Percentiles rank a stretch among this genome's conserved stretches.
phyloP scores from a whole-genome alignment of 2,888 invertebrate genomes.

The Acronicta alni region DNA sequence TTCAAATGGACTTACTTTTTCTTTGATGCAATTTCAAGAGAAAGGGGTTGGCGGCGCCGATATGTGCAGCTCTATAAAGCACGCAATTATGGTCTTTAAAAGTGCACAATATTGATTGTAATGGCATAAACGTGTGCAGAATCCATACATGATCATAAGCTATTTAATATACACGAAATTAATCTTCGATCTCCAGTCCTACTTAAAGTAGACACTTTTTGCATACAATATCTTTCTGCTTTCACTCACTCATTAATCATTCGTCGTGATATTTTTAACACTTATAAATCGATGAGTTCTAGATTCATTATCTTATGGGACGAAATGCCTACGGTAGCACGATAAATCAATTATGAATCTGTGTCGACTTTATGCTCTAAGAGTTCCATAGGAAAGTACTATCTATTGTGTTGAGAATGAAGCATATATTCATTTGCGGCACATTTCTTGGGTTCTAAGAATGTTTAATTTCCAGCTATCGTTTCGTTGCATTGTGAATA shows the following conservation, averaged over 20 bases:
- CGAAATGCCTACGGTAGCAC: constrained; percentile 60
- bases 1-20: constrained; percentile 57
- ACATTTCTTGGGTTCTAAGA: constrained; percentile 54
- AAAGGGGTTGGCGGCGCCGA: constrained; percentile 52
- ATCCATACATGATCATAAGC: constrained; percentile 25
- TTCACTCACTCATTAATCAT: constrained; percentile 67
- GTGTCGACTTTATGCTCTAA: constrained; percentile 56
- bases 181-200: constrained; percentile 54
- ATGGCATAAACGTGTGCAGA: constrained; percentile 4
- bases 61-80: constrained; percentile 31
- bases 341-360: constrained; percentile 70
- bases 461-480: constrained; percentile 57
- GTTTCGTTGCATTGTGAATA: constrained; percentile 17
- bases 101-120: constrained; percentile 17
- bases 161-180: constrained; percentile 50
- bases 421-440: constrained; percentile 39
- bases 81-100: constrained; percentile 42
- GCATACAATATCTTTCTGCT: constrained; percentile 65
- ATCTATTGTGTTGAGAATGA: constrained; percentile 58
- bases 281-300: constrained; percentile 55
- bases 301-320: constrained; percentile 41
- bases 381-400: constrained; percentile 60
- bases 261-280: constrained; percentile 59
- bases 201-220: constrained; percentile 58
- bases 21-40: constrained; percentile 53